Conservation (phyloP, 2,113 vertebrate genomes). For the Thamnophis sirtalis region DNA sequence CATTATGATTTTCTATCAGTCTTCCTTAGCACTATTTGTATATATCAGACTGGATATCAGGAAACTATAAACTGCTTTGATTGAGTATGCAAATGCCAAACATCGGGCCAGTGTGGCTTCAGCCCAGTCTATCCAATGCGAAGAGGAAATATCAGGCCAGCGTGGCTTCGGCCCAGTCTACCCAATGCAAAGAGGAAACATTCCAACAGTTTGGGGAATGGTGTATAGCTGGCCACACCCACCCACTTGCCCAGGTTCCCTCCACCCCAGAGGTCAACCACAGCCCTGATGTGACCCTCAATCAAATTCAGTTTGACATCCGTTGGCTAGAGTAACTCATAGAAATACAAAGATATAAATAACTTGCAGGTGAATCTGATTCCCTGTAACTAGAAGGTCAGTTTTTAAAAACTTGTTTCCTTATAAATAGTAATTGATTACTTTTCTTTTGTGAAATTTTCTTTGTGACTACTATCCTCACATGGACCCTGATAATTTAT, state of each 20-base stretch:
- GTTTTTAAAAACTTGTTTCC: not conserved
- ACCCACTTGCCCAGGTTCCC: too few species aligned
- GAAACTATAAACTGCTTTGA: not conserved
- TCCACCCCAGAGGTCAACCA: too few species aligned
- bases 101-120: too few species aligned
- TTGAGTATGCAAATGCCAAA: not conserved
- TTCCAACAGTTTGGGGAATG: too few species aligned
- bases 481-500: constrained; percentile 36
- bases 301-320: too few species aligned
- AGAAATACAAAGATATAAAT: not conserved
- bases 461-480: constrained; percentile 57
- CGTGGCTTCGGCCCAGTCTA: too few species aligned
- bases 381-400: not conserved
- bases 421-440: not conserved
- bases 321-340: not conserved
- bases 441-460: too few species aligned
- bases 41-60: not conserved
- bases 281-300: too few species aligned
- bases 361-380: not conserved
- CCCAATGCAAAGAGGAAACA: too few species aligned
- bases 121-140: too few species aligned
- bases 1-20: not conserved
- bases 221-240: too few species aligned
- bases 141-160: too few species aligned
- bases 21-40: not conserved